These are phyloP conservation scores for Spilosoma lubricipeda DNA, from an alignment of 2,888 invertebrate species.

Conservation along the genomic window DNA sequence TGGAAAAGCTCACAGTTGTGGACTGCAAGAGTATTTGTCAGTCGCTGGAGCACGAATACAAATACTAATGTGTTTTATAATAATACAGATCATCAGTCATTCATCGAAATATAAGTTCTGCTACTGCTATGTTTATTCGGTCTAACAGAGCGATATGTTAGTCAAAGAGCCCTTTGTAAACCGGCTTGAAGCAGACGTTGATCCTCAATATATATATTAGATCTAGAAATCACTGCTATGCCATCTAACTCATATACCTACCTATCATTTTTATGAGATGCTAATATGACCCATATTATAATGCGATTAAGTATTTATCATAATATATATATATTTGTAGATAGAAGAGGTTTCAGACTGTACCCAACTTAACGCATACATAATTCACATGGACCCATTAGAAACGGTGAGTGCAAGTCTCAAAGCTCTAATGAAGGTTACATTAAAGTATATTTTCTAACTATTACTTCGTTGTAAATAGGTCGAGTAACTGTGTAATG, in stretches of 20 bases:
- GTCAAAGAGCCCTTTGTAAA: not conserved
- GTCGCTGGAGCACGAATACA: not conserved
- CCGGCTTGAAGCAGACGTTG: not conserved
- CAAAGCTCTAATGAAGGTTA: not conserved
- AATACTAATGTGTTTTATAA: not conserved
- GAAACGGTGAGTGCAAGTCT: not conserved
- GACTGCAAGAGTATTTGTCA: not conserved
- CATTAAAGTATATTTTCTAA: not conserved
- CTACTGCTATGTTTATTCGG: slow-evolving; percentile 2
- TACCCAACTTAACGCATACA: not conserved
- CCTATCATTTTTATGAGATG: not conserved
- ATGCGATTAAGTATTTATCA: not conserved
- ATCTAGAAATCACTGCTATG: no score
- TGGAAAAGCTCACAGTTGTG: no score
- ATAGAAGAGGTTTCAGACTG: not conserved
- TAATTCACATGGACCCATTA: not conserved
- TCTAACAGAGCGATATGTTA: not conserved
- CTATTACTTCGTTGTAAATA: not conserved
- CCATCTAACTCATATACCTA: no score
- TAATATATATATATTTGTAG: not conserved
- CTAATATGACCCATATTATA: not conserved
- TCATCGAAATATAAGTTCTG: slow-evolving; percentile 1
- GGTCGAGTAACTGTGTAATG: not conserved
- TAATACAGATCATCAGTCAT: slow-evolving; percentile 5
- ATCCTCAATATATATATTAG: no score